Base-by-base conservation (phyloP, 2,113 vertebrate species). In the Prochilodus magdalenae region DNA sequence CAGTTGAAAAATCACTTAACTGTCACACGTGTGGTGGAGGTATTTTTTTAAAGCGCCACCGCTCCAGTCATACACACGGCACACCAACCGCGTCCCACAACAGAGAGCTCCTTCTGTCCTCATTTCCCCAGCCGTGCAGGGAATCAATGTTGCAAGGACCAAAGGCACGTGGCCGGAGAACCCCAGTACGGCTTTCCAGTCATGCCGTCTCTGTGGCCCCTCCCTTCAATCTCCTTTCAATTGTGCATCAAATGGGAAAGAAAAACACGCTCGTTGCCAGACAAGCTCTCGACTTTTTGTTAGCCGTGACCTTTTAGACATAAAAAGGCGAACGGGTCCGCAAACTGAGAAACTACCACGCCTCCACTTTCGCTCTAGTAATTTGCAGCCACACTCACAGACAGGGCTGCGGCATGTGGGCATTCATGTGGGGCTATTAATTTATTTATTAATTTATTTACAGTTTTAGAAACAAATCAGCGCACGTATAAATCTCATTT, bases 331-430 rank as follows among this genome's bases (percentile, higher is more conserved):
- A 67, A 75, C 88, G 84, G 36, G 78, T 79, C 86, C 86, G 84
- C 85, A 86, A 86, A 90, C 90, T 89, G 86, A 88, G 87, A 82
- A 86, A 87, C 70, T 83, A n/a, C n/a, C 36, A 59, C 33, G 59
- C 87, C 74, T 87, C 70, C 76, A 59, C 84, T 86, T 84, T 73
- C 44, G 79, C 7, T 5, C 65, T 81, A 82, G 86, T 88, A n/a
- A n/a, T n/a, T n/a, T 81, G 82, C n/a, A 60, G 80, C n/a, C n/a
- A 85, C 84, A 86, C 83, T 89, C 85, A 60, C 66, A 69, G 73
- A 82, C 84, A 88, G 78, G 80, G 72, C 5, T 16, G 53, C 27
- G 33, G 66, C 51, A 59, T 29, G 57, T 8, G 22, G 59, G 30
- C n/a, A n/a, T n/a, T n/a, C n/a, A n/a, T 36, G 33, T 6, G 3